Percentiles rank a stretch among this genome's conserved stretches.
These are phyloP conservation scores for Mnemiopsis leidyi DNA, from an alignment of 37 sponge, comb jelly and placozoan genomes.

Conservation along the genomic window DNA sequence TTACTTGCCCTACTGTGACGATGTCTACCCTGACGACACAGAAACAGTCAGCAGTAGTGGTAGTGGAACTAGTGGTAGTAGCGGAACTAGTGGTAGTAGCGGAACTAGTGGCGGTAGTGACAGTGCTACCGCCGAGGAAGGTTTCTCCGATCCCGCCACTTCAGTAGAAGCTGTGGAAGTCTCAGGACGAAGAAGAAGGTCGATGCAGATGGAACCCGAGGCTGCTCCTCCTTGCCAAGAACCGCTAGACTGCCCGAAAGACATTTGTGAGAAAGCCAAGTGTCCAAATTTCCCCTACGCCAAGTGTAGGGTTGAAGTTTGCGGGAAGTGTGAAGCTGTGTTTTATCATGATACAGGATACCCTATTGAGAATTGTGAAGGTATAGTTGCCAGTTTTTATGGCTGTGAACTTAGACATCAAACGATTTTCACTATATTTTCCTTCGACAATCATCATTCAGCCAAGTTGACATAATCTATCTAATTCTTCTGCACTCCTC, in stretches of 20 bases:
- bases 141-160: too few species aligned
- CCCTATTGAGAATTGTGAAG: constrained; percentile 45
- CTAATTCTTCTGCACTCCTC: too few species aligned
- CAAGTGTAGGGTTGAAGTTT: neutral
- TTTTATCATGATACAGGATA: neutral
- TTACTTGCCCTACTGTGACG: neutral
- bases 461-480: too few species aligned
- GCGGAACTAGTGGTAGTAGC: neutral
- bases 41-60: neutral
- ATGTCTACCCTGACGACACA: neutral
- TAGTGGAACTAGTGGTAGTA: neutral
- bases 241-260: neutral
- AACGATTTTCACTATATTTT: too few species aligned
- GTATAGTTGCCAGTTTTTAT: too few species aligned
- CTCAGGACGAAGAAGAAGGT: neutral
- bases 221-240: neutral
- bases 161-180: too few species aligned
- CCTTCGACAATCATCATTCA: too few species aligned
- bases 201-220: neutral
- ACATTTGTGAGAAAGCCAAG: neutral
- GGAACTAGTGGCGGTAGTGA: too few species aligned
- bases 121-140: too few species aligned
- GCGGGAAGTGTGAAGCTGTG: neutral
- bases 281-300: constrained; percentile 46
- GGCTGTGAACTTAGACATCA: too few species aligned